Evolutionary conservation across 2,797 vertebrate genomes (phyloP).

Genomic region (Erithacus rubecula): DNA sequence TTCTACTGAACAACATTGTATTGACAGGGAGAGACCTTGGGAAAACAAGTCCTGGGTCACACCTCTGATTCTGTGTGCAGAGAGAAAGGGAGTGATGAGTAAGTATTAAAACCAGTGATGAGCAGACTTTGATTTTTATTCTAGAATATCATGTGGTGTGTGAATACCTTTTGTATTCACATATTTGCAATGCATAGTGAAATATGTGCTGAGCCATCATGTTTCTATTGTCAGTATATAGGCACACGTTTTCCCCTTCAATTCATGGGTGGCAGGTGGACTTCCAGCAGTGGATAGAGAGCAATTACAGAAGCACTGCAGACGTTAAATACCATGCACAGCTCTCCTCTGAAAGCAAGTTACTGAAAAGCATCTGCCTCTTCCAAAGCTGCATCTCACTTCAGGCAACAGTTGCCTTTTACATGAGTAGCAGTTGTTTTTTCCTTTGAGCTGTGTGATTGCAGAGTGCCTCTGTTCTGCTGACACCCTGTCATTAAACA

Average conservation of each 20-base stretch:
- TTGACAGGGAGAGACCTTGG: neutral
- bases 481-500: neutral
- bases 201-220: neutral
- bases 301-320: neutral
- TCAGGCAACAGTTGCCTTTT: neutral
- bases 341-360: neutral
- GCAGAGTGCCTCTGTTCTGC: neutral
- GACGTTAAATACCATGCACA: neutral
- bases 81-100: constrained; percentile 20
- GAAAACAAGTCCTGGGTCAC: neutral
- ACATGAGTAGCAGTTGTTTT: neutral
- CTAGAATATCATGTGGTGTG: neutral
- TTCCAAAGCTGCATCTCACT: neutral
- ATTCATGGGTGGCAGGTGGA: neutral
- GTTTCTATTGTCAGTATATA: neutral
- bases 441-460: neutral
- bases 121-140: constrained; percentile 10
- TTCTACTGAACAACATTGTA: accelerated
- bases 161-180: neutral
- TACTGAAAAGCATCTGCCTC: neutral
- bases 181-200: neutral
- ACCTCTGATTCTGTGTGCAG: neutral
- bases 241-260: neutral
- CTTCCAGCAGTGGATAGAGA: neutral
- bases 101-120: neutral